Evolutionary conservation across 2,797 vertebrate genomes (phyloP), one percentile per base, ranked within the genome.

Genomic region (Eulemur albifrons): DNA sequence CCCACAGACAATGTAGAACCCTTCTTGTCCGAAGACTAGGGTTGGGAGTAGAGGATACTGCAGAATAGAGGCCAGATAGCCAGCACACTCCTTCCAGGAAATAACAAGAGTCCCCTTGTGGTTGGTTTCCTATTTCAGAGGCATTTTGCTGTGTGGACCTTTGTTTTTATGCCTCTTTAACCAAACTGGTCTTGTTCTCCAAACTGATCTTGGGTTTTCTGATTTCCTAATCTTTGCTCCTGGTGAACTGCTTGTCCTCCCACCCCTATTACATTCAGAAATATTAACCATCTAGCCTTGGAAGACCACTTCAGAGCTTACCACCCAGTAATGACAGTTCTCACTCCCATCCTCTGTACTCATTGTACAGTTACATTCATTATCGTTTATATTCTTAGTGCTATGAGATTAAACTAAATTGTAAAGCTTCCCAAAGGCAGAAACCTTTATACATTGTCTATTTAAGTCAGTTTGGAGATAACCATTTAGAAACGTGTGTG

Each of bases 401-500:
- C 45, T 75, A 15, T 57, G 67, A 95, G 21, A 70, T 30, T 85
- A 38, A 45, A 82, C 32, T 85, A 35, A 57, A 23, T 43, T 85
- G 35, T 85, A 79, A 85, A 94, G 35, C 35, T 90, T 79, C 52
- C 45, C 77, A 18, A 85, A 94, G 57, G 54, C 54, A 94, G 81
- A 91, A 73, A 50, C 32, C 40, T 81, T 81, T 57, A 79, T 43
- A 85, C 32, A 63, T 30, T 90, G 15, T 59, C 63, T 75, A 4
- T 73, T 48, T 88, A 86, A 63, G 54, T 35, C 35, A 69, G 12
- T 88, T 77, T 67, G 18, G 52, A 63, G 81, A 59, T 81, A 61
- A 75, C 57, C 43, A 61, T 93, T 61, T 83, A 69, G 25, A 63
- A 57, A 57, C 21, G 52, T 54, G 2, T 21, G 21, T 57, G 54